Evolutionary conservation across 2,888 invertebrate genomes (phyloP).

Genomic region (Harpagoxenus sublaevis): DNA sequence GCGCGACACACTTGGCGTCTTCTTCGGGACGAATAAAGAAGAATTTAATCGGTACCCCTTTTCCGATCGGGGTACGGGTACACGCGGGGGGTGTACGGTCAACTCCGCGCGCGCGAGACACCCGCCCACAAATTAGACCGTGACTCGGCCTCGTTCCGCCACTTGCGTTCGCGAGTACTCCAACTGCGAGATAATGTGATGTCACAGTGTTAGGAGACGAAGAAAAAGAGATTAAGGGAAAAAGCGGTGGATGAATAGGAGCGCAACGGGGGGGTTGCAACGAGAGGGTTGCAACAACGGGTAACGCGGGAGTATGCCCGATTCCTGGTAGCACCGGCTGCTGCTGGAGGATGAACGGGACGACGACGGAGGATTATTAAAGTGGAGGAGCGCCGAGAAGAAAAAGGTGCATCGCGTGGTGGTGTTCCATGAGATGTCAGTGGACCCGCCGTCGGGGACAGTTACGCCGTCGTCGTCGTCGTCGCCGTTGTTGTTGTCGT

Average conservation of each 20-base stretch:
- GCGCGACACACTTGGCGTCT: conserved; percentile 37
- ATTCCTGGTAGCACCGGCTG: conserved; percentile 69
- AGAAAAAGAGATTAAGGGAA: neutral
- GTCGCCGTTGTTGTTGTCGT: conserved; percentile 57
- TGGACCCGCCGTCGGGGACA: conserved; percentile 71
- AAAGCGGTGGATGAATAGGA: conserved; percentile 36
- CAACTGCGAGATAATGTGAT: conserved; percentile 44
- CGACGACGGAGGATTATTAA: conserved; percentile 64
- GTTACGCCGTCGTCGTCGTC: conserved; percentile 64
- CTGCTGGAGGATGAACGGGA: conserved; percentile 66
- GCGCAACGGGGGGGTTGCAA: conserved; percentile 30
- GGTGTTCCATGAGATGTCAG: conserved; percentile 80
- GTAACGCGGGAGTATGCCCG: conserved; percentile 63
- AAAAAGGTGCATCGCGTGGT: conserved; percentile 56
- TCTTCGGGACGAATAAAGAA: conserved; percentile 13
- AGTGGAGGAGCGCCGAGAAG: conserved; percentile 44
- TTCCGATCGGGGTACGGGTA: neutral
- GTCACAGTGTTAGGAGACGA: conserved; percentile 2
- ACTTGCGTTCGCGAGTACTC: conserved; percentile 15
- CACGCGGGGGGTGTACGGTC: neutral
- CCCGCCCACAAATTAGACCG: neutral
- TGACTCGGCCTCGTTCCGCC: conserved; percentile 26
- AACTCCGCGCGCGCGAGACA: conserved; percentile 16
- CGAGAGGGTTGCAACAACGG: conserved; percentile 34
- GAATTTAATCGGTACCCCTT: neutral